A percentile compares a stretch with the other conserved stretches of the same genome.
Conservation (phyloP, 2,797 vertebrate species). For the Ciconia nigra region DNA sequence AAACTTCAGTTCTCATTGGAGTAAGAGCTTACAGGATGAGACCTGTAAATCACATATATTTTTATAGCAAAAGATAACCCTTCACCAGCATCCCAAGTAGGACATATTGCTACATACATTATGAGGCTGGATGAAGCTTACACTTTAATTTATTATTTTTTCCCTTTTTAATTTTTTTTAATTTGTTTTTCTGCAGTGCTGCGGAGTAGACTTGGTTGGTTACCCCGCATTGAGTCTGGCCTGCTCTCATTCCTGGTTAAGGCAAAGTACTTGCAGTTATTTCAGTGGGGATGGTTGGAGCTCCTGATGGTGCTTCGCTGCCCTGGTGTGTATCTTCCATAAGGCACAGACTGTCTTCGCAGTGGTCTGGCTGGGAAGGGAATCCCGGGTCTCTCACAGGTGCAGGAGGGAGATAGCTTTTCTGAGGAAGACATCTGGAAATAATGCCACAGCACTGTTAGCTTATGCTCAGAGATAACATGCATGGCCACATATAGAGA, state of each 20-base stretch:
- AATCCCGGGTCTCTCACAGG: background rate
- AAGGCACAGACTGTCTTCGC: background rate
- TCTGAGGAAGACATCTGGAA: background rate
- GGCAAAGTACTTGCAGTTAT: background rate
- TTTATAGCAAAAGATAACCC: background rate
- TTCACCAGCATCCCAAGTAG: background rate
- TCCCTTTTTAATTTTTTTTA: background rate
- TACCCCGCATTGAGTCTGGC: background rate
- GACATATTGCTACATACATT: rapidly evolving
- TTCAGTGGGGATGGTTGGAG: background rate
- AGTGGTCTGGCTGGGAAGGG: background rate
- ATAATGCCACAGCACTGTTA: background rate
- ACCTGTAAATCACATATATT: background rate
- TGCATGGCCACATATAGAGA: background rate
- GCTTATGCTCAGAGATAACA: background rate
- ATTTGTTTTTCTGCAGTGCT: background rate
- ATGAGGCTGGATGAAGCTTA: background rate
- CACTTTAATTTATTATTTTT: background rate
- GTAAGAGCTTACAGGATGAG: background rate
- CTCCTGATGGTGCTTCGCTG: background rate
- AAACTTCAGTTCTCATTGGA: background rate
- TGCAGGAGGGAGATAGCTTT: background rate
- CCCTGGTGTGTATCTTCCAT: background rate
- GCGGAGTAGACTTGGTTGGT: background rate
- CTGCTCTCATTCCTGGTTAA: background rate